phyloP scores from a whole-genome alignment of 2,888 invertebrate species.

The Philopedon plagiatum region DNA sequence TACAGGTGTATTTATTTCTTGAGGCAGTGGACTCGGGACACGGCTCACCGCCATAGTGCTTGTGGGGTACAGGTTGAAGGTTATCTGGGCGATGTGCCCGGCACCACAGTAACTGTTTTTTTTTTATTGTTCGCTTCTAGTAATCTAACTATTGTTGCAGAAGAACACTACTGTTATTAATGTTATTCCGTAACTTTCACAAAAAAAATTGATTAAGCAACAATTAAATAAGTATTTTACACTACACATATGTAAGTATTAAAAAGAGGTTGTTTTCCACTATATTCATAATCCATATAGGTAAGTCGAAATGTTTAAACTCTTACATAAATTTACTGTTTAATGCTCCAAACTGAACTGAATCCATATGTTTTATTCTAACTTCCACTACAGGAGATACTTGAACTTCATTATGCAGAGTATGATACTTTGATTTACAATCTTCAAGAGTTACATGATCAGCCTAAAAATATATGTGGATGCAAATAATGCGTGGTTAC shows the following conservation, averaged over 20 bases:
- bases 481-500: too few species aligned
- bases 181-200: neutral
- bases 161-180: constrained; percentile 42
- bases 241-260: too few species aligned
- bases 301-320: too few species aligned
- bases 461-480: constrained; percentile 58
- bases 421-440: constrained; percentile 82
- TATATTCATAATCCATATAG: too few species aligned
- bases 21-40: constrained; percentile 95
- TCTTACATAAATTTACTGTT: constrained; percentile 76
- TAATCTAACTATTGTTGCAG: constrained; percentile 59
- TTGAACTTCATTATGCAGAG: constrained; percentile 73
- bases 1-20: constrained; percentile 96
- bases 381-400: constrained; percentile 68
- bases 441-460: constrained; percentile 71
- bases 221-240: too few species aligned
- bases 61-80: constrained; percentile 85
- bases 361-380: constrained; percentile 73
- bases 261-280: too few species aligned
- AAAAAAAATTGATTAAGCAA: too few species aligned
- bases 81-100: constrained; percentile 90
- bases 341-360: constrained; percentile 80
- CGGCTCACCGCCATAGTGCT: constrained; percentile 97
- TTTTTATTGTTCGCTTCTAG: too few species aligned
- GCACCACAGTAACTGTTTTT: too few species aligned